phyloP scores from a whole-genome alignment of 2,797 vertebrate species.

The Gymnopithys bicolor region DNA sequence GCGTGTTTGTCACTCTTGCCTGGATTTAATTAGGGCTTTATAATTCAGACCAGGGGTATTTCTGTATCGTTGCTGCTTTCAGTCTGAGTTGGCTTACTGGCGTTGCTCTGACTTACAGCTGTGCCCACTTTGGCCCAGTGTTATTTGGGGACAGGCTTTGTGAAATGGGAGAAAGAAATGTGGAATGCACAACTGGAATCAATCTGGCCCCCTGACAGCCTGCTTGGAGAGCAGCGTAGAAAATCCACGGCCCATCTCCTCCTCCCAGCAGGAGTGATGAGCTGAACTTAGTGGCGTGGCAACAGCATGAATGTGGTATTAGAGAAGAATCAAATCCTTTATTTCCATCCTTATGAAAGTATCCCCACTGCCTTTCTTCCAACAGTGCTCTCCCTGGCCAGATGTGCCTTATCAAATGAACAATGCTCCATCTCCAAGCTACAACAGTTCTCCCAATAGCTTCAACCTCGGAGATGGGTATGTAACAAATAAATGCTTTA shows the following conservation, averaged over 20 bases:
- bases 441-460: slow-evolving; percentile 88
- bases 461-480: slow-evolving; percentile 88
- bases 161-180: slow-evolving; percentile 66
- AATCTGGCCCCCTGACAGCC: slow-evolving; percentile 49
- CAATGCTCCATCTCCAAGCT: slow-evolving; percentile 86
- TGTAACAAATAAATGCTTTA: slow-evolving; percentile 69
- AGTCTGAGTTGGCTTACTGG: slow-evolving; percentile 61
- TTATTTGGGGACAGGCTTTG: slow-evolving; percentile 69
- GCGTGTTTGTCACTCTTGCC: slow-evolving; percentile 46
- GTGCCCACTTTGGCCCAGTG: slow-evolving; percentile 67
- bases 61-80: slow-evolving; percentile 49
- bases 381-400: slow-evolving; percentile 93
- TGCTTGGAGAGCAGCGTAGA: slow-evolving; percentile 10
- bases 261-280: slow-evolving; percentile 50
- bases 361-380: slow-evolving; percentile 53
- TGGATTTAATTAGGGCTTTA: slow-evolving; percentile 57
- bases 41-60: slow-evolving; percentile 62
- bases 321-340: slow-evolving; percentile 23
- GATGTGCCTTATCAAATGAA: slow-evolving; percentile 86
- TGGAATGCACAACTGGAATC: slow-evolving; percentile 66
- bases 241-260: slow-evolving; percentile 50
- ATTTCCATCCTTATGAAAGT: slow-evolving; percentile 62
- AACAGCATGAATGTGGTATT: slow-evolving; percentile 63
- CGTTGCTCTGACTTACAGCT: slow-evolving; percentile 61
- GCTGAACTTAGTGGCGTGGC: slow-evolving; percentile 58